phyloP scores from a whole-genome alignment of 2,113 vertebrate genomes.

The Otolemur garnettii region DNA sequence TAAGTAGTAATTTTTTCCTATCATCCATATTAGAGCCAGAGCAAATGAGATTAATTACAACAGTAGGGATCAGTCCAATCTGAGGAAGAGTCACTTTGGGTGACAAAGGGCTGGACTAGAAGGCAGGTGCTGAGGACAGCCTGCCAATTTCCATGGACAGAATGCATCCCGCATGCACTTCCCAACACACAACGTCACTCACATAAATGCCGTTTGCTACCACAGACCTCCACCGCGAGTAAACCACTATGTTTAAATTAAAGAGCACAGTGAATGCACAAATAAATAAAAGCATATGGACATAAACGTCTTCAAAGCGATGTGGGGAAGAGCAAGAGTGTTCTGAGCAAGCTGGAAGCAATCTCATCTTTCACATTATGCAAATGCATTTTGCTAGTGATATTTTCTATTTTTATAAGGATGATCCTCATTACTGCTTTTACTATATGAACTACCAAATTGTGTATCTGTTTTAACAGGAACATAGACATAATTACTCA shows the following conservation, averaged over 20 bases:
- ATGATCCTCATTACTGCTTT: conserved; percentile 66
- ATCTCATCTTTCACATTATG: conserved; percentile 50
- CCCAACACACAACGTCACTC: background rate
- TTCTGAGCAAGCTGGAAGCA: background rate
- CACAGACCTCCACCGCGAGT: background rate
- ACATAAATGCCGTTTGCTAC: background rate
- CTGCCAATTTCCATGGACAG: background rate
- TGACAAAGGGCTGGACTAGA: background rate
- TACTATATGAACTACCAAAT: conserved; percentile 68
- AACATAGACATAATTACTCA: conserved; percentile 70
- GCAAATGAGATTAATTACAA: background rate
- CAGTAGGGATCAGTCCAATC: background rate
- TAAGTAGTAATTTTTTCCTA: background rate
- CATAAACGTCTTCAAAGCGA: background rate
- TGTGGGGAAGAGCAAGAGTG: background rate
- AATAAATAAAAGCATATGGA: background rate
- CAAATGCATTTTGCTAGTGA: conserved; percentile 64
- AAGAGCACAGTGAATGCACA: background rate
- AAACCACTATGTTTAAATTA: background rate
- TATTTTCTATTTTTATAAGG: conserved; percentile 64
- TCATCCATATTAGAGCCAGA: background rate
- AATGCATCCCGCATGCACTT: background rate
- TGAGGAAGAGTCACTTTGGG: background rate
- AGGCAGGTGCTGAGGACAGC: background rate
- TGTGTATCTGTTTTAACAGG: conserved; percentile 72